Conservation (phyloP, 2,113 vertebrate species). For the Cisticola juncidis region DNA sequence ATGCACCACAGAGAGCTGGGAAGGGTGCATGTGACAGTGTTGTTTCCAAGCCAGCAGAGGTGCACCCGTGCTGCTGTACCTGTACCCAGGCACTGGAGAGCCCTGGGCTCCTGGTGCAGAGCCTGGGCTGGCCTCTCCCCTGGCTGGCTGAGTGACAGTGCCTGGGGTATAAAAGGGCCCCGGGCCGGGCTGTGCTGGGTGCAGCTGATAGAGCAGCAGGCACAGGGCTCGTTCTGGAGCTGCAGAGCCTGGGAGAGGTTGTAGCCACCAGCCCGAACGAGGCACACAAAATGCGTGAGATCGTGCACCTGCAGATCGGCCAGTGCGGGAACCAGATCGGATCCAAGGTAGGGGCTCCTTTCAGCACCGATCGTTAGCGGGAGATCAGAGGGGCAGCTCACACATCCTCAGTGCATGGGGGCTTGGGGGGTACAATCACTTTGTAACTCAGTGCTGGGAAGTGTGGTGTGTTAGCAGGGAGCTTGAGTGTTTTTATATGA, state of each 20-base stretch:
- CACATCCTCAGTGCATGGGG: not conserved
- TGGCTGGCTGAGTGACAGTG: not conserved
- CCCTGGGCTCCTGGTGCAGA: not conserved
- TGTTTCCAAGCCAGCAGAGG: not conserved
- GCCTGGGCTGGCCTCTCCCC: conserved; percentile 44
- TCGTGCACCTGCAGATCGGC: conserved; percentile 96
- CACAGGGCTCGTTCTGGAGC: not conserved
- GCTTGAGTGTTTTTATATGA: not conserved
- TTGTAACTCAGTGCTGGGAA: not conserved
- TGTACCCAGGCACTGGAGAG: not conserved
- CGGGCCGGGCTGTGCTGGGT: not conserved
- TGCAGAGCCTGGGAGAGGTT: not conserved
- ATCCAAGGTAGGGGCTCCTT: conserved; percentile 83
- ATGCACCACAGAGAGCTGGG: not conserved
- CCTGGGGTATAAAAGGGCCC: conserved; percentile 1
- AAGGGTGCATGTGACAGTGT: not conserved
- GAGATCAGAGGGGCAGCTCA: not conserved
- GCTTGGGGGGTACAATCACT: not conserved
- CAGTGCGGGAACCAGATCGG: conserved; percentile 99
- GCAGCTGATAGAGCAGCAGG: conserved; percentile 3
- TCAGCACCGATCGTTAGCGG: rapidly evolving
- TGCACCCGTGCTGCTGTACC: not conserved
- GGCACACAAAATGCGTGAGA: conserved; percentile 88
- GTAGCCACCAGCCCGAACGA: not conserved
- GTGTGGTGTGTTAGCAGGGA: not conserved